These are phyloP conservation scores for Catharus minimus DNA, from an alignment of 2,113 vertebrate genomes.

Conservation along the genomic window DNA sequence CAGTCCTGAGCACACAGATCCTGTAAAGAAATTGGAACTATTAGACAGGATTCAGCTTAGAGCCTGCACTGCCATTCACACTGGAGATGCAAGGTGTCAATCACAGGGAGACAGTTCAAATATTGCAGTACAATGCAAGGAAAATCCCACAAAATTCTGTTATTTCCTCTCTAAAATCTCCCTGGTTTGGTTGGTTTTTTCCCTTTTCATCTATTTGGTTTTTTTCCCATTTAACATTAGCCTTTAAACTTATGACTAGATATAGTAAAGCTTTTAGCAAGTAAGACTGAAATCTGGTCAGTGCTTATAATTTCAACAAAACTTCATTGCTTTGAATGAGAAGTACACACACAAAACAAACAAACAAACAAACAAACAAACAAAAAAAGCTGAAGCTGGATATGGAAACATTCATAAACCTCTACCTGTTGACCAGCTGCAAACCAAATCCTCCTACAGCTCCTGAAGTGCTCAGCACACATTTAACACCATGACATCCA, in stretches of 20 bases:
- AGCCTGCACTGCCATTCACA: not conserved
- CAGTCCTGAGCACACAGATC: not conserved
- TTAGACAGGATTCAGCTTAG: not conserved
- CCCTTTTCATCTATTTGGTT: not conserved
- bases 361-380: not conserved
- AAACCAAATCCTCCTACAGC: accelerated
- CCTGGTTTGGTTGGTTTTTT: too few relatives aligned
- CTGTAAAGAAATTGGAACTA: not conserved
- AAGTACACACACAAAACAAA: not conserved
- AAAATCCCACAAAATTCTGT: not conserved
- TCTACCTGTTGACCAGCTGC: accelerated
- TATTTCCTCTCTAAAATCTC: not conserved
- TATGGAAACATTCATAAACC: not conserved
- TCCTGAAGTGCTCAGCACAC: not conserved
- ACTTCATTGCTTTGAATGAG: not conserved
- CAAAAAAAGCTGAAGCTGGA: not conserved
- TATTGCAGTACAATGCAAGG: not conserved
- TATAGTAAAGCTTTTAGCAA: not conserved
- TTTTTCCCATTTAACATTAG: not conserved
- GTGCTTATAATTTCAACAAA: not conserved
- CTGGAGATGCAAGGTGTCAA: not conserved
- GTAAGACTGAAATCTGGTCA: not conserved
- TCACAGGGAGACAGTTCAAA: not conserved
- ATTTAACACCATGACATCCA: not conserved
- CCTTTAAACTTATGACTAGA: not conserved